Base-by-base conservation (phyloP, 2,113 vertebrate genomes). In the Amazona guildingii region DNA sequence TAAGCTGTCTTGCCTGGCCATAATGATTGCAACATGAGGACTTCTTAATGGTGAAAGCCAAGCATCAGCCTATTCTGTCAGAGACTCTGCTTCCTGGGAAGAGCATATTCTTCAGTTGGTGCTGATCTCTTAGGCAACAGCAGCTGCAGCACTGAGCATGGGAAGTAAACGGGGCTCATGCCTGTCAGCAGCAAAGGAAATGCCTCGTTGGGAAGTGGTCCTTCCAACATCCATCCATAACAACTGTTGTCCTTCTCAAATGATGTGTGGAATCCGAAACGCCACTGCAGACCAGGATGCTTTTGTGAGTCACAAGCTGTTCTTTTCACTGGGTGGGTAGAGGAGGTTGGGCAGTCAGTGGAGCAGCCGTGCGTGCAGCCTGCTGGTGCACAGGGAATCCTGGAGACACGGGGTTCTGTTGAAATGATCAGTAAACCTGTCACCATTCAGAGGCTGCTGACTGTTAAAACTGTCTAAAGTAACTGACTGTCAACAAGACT, bases 321-420 rank as follows among this genome's bases (percentile, higher is more conserved):
- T 59, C 57, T n/a, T 70, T 67, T 46, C 43, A 11, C 17, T 24
- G 49, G 41, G 17, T 37, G 49, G 54, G 31, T 63, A 86, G 89
- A 68, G 62, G 52, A 70, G 68, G 23, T 27, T 35, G 24, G 52
- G 33, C 43, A 35, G 77, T 14, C 57, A 21, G 51, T 1, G 1
- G 74, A 73, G 48, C 52, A 27, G 10, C 18, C 2, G 2, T 5
- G 7, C 0, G 0, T 67, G n/a, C 17, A 57, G 28, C 29, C 52
- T 80, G 24, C 39, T 51, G 72, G 63, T 48, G 76, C 49, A 17
- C 10, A 0, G 1, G 31, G 66, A 49, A 46, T 72, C 44, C 28
- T 61, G 75, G 24, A 75, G 70, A 52, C 25, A 8, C 2, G 2
- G 24, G 14, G 33, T 77, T 87, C 82, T 41, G 39, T 11, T 13